Evolutionary conservation across 2,888 invertebrate genomes (phyloP), one percentile per base, ranked within the genome.

Genomic region (Drosophila macrothrix): DNA sequence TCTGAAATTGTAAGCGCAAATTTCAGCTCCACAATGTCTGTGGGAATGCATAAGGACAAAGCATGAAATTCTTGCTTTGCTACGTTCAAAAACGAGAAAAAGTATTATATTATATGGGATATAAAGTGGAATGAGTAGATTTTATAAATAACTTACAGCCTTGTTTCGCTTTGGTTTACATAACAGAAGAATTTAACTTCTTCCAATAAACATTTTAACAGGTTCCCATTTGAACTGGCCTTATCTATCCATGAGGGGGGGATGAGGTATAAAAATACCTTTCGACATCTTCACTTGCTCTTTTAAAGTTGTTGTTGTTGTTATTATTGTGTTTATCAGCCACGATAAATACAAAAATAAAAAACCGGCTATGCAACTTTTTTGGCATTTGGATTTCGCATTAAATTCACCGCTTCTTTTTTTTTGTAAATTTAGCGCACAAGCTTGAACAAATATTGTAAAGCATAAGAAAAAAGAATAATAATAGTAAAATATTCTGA

Each of bases 381-480:
- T 89, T 84, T 89, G 89, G 69, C 87, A 81, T 88, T 84, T 88
- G 46, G 52, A 74, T 58, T 66, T 74, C 46, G 70, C 58, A 50
- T 22, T 2, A 10, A n/a, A 56, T 29, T 37, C 37, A 16, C 9
- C 22, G 35, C 37, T 1, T 50, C 29, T 31, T 22, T 63, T 62
- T 76, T 76, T 76, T 68, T 67, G 73, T 77, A 74, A 80, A 73
- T 74, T 67, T 35, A 50, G 43, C 37, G 4, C 56, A 58, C 19
- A 68, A 68, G 39, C 60, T 68, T 29, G 49, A 65, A 63, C 39
- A 60, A 49, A 49, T 0, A 33, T n/a, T 25, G 33, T 69, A 68
- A 70, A 46, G 46, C 46, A 16, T 25, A 16, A 16, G 22, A 46
- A 25, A 46, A 46, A 46, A 25, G 3, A 37, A 19, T 16, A 19